phyloP scores from a whole-genome alignment of 2,113 vertebrate species.

The Elaphurus davidianus region DNA sequence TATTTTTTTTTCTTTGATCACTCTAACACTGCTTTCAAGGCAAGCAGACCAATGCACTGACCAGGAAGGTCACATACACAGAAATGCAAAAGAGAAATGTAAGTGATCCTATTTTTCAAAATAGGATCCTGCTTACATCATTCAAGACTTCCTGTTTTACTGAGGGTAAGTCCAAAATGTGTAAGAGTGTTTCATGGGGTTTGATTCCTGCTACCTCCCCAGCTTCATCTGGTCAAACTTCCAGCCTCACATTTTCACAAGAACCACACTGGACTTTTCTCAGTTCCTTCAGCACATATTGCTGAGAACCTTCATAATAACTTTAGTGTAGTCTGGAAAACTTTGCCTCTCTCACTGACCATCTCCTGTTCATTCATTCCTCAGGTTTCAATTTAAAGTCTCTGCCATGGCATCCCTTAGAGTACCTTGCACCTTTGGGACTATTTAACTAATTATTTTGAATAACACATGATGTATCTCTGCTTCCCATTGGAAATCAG shows the following conservation, averaged over 20 bases:
- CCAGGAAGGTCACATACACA: neutral
- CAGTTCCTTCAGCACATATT: neutral
- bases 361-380: neutral
- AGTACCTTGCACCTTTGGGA: neutral
- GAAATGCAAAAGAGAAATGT: slow-evolving; percentile 27
- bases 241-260: neutral
- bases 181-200: slow-evolving; percentile 18
- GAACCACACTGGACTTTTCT: neutral
- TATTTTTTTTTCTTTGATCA: neutral
- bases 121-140: slow-evolving; percentile 38
- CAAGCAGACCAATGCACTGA: too few relatives aligned
- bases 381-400: neutral
- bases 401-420: neutral
- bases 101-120: slow-evolving; percentile 47
- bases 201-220: neutral
- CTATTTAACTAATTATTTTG: neutral
- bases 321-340: neutral
- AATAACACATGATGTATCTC: neutral
- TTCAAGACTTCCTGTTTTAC: slow-evolving; percentile 60
- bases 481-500: neutral
- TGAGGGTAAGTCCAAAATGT: slow-evolving; percentile 68
- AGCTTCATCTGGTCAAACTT: neutral
- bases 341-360: neutral
- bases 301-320: neutral
- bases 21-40: neutral